phyloP scores from a whole-genome alignment of 2,113 vertebrate genomes.

The Eublepharis macularius region DNA sequence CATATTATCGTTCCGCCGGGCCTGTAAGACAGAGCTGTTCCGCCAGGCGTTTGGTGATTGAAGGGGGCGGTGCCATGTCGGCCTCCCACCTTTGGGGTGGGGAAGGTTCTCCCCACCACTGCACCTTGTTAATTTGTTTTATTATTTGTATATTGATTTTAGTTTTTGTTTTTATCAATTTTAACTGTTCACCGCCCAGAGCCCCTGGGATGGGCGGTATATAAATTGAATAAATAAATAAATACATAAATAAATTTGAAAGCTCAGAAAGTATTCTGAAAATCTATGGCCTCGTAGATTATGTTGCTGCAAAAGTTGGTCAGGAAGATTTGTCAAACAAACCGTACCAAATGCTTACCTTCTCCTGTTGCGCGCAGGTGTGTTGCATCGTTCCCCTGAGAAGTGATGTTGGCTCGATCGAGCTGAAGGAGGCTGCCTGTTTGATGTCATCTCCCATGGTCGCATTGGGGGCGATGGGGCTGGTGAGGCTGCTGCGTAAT shows the following conservation, averaged over 20 bases:
- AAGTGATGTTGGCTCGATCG: constrained; percentile 87
- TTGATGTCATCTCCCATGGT: constrained; percentile 96
- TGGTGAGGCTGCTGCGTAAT: constrained; percentile 86
- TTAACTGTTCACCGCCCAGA: too few species aligned
- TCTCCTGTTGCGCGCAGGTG: constrained; percentile 92
- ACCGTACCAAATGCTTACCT: constrained; percentile 76
- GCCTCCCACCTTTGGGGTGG: too few species aligned
- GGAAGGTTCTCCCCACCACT: too few species aligned
- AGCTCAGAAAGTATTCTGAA: not conserved
- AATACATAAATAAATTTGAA: not conserved
- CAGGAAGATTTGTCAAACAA: not conserved
- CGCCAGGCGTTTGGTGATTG: too few species aligned
- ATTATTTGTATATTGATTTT: too few species aligned
- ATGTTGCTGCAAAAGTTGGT: not conserved
- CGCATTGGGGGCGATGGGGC: constrained; percentile 95
- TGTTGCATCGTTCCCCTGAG: constrained; percentile 94
- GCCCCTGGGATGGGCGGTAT: too few species aligned
- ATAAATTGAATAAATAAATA: too few species aligned
- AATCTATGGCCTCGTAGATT: not conserved
- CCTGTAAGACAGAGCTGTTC: too few species aligned
- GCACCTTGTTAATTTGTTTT: too few species aligned
- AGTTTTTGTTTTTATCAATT: too few species aligned
- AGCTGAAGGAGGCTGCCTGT: constrained; percentile 87
- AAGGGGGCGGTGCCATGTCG: too few species aligned
- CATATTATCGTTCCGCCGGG: too few species aligned